A percentile compares a stretch with the other conserved stretches of the same genome.
phyloP scores from a whole-genome alignment of 2,113 vertebrate genomes.

The Indicator indicator region DNA sequence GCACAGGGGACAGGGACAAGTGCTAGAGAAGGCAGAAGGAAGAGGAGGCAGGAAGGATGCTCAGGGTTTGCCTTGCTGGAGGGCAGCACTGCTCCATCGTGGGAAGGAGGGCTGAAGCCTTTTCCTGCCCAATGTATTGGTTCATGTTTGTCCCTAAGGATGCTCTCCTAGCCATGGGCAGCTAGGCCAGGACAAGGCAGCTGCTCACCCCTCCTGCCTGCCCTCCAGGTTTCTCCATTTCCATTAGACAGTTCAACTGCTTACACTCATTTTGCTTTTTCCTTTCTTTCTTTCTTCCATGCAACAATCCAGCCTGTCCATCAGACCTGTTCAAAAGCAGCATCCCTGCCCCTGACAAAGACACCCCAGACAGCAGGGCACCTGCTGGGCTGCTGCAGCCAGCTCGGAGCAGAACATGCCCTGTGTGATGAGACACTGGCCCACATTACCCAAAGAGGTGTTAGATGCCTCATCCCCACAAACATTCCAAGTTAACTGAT shows the following conservation, averaged over 20 bases:
- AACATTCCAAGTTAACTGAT: too few relatives aligned
- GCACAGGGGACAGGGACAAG: background rate
- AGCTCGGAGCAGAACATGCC: background rate
- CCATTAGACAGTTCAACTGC: background rate
- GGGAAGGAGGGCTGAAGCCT: fast-evolving
- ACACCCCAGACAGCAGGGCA: background rate
- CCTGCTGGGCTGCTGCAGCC: background rate
- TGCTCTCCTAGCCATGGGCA: background rate
- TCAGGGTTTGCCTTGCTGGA: background rate
- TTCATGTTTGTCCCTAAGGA: background rate
- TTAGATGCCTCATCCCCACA: too few relatives aligned
- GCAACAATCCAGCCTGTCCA: background rate
- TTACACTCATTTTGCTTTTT: background rate
- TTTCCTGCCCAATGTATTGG: fast-evolving
- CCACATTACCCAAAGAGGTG: too few relatives aligned
- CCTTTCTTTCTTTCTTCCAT: background rate
- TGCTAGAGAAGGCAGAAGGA: background rate
- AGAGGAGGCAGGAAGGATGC: background rate
- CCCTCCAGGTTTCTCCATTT: background rate
- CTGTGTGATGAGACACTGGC: background rate
- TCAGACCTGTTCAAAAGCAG: background rate
- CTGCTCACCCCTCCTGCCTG: background rate
- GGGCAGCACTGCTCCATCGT: background rate
- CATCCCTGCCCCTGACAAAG: background rate
- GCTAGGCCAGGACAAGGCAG: background rate